Percentiles rank a stretch among this genome's conserved stretches.
phyloP scores from a whole-genome alignment of 2,888 invertebrate species.

The Drosophila infuscata region DNA sequence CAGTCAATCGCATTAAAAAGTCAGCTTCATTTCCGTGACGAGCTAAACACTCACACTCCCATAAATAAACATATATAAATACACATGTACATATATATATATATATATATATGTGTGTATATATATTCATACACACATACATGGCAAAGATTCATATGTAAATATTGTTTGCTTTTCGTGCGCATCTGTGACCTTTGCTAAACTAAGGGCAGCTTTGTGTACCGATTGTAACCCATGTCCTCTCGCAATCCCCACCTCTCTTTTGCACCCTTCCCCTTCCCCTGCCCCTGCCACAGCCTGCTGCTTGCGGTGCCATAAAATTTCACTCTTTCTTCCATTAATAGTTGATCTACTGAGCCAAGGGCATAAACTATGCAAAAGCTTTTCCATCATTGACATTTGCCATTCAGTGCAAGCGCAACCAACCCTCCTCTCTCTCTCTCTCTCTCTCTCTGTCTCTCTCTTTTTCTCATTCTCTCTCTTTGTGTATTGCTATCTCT shows the following conservation, averaged over 20 bases:
- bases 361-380: slow-evolving; percentile 74
- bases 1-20: slow-evolving; percentile 59
- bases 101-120: background rate
- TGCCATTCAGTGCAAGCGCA: slow-evolving; percentile 40
- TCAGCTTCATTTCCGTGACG: slow-evolving; percentile 58
- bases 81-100: background rate
- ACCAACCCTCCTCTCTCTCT: background rate
- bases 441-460: background rate
- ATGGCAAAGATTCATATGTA: slow-evolving; percentile 49
- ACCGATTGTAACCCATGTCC: slow-evolving; percentile 21
- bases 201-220: slow-evolving; percentile 53
- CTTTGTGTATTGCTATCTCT: slow-evolving; percentile 34
- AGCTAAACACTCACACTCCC: slow-evolving; percentile 15
- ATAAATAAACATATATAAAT: background rate
- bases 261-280: background rate
- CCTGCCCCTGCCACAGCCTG: background rate
- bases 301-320: slow-evolving; percentile 44
- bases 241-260: background rate
- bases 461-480: slow-evolving; percentile 1
- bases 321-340: slow-evolving; percentile 71
- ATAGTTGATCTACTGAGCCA: slow-evolving; percentile 77
- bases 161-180: slow-evolving; percentile 57
- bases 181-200: slow-evolving; percentile 52
- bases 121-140: background rate
- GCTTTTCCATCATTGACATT: slow-evolving; percentile 71